Base-by-base conservation (phyloP, 2,113 vertebrate species). In the Setophaga coronata region DNA sequence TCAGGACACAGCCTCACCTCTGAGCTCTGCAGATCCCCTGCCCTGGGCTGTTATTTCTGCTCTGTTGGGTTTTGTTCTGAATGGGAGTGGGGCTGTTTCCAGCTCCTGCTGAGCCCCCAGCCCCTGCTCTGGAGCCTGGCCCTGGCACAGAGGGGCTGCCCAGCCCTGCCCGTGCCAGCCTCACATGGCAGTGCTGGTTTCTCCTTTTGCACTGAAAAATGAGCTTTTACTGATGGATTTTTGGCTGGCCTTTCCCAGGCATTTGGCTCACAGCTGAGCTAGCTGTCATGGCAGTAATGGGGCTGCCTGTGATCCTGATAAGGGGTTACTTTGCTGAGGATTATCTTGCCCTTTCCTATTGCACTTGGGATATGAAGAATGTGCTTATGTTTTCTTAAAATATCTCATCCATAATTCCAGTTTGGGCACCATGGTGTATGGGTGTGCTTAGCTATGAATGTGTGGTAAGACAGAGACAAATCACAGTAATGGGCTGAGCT, bases 281-380 rank as follows among this genome's bases (percentile, higher is more conserved):
- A 23, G 94, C 90, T 93, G 95, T 87, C 95, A 67, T 3, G 70
- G 93, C 76, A 82, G 79, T 79, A 89, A 93, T 82, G 88, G 96
- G 64, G 10, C 92, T 90, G 88, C 74, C 56, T 13, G 1, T 12
- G 80, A 87, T 60, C 82, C 64, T 10, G 19, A 36, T 86, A 60
- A 83, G 93, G 69, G 76, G 82, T 74, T 82, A 18, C 26, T n/a
- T 66, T 60, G 72, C 88, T 88, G 90, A 74, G 3, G 89, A 87
- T 95, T 94, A 57, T 89, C 73, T 66, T 82, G 82, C 72, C 93
- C 92, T 95, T 94, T 84, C n/a, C 50, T 56, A 87, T 96, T 85
- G 76, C 7, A 29, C 31, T 67, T 54, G 26, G 62, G 83, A 90
- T 28, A 40, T 84, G 88, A 94, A 78, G 89, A 94, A 94, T 31